Base-by-base conservation (phyloP, 2,888 invertebrate genomes). In the Synergus laeviventris region DNA sequence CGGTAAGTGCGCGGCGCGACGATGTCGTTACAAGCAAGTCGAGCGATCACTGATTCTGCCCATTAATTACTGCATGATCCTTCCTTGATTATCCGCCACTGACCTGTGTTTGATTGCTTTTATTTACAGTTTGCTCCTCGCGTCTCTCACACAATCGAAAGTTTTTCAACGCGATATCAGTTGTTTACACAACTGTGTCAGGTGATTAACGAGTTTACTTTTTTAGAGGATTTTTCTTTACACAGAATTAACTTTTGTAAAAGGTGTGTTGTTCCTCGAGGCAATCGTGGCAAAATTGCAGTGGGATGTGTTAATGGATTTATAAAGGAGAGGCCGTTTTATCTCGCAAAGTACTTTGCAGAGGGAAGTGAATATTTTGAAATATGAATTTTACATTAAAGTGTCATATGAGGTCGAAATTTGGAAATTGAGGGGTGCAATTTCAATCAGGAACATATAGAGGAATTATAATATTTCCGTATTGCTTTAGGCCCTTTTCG, bases 1-100 rank as follows among this genome's bases (percentile, higher is more conserved):
- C 42, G 73, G 49, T 75, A 54, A 62, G 49, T 75, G 61, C 64
- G 64, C 64, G 75, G 24, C 64, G 73, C 21, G 21, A 60, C 42
- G 59, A 61, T 66, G 61, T 59, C 64, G 62, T 76, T 70, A 31
- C 60, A 60, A 11, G 38, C 66, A 64, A 64, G 59, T 56, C 24
- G 39, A 45, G 73, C 42, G 39, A 31, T 31, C 31, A 49, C 70
- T 70, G 49, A 70, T 70, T 70, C 24, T 49, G 14, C 49, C 70
- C n/a, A 70, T 70, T 70, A 70, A 70, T 70, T 70, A 45, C 45
- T 11, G 31, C 16, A 70, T 45, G 70, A 70, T 31, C 24, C 31
- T 8, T 70, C 31, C 11, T 16, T 70, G 45, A 70, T 70, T 70
- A 70, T 45, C 45, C 49, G 31, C 31, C 45, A n/a, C 49, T 70